Evolutionary conservation across 1,140 invertebrate genomes (phyloP), one percentile per base, ranked within the genome.

Genomic region (Microvelia longipes): DNA sequence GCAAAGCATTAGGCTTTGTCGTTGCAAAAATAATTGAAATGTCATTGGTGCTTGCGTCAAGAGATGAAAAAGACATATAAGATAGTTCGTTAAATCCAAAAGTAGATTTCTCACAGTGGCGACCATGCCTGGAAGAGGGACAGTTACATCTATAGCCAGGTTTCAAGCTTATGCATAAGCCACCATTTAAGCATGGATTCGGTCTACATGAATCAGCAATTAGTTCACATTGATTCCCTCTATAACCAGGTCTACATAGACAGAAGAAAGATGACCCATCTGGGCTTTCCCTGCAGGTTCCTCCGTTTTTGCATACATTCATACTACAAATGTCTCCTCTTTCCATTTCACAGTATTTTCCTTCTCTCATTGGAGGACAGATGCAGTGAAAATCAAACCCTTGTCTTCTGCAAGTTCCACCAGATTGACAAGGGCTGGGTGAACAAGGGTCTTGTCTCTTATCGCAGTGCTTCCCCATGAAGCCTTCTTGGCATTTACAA

Each of bases 11-110:
- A 0, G 86, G 84, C 78, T 94, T 94, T 0, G 89, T 92, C 0
- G 94, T 97, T 14, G 94, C 90, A 79, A 97, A 96, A 26, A 91
- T 87, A 28, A 96, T 87, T 0, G 92, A 90, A 67, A 96, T 93
- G 74, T 96, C 92, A 77, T 94, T 95, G 1, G 90, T 93, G 66
- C 88, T 90, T 0, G 90, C 85, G 76, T 94, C 90, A 62, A 97
- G 76, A 0, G 91, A 81, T 1, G 89, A 86, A 78, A 95, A 96
- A 15, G 88, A 84, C 88, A 96, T 93, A 77, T 87, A 97, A 0
- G 94, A 96, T 0, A 94, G 81, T 74, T 92, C 90, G 68, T 86
- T 84, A 77, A 98, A 97, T 24, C 93, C 93, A 77, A 87, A 93
- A 11, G 91, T 93, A 0, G 91, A 89, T 71, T 88, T 88, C 78